Conservation (phyloP, 2,888 invertebrate genomes). For the Cryptocephalus primarius region DNA sequence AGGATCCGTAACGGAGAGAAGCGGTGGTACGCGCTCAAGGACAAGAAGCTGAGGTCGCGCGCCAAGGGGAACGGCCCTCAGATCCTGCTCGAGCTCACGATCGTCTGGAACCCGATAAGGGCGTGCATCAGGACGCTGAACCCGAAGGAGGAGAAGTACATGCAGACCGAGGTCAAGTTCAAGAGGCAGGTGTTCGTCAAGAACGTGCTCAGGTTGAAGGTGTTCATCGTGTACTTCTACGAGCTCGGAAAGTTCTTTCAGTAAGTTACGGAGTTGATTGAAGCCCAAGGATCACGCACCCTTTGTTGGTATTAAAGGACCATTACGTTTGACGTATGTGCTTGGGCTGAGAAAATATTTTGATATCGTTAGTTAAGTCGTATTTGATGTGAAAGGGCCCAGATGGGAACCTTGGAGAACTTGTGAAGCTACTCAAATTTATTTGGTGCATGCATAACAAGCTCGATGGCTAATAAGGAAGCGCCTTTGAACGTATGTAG, state of each 20-base stretch:
- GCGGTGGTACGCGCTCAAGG: conserved; percentile 93
- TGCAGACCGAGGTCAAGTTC: conserved; percentile 90
- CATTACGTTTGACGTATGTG: too few species aligned
- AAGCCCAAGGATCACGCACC: too few species aligned
- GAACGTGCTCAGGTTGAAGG: conserved; percentile 86
- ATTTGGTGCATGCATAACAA: too few species aligned
- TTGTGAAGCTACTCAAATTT: too few species aligned
- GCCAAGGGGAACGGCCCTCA: conserved; percentile 90
- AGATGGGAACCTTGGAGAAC: too few species aligned
- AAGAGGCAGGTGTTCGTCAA: conserved; percentile 89
- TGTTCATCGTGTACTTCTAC: conserved; percentile 78
- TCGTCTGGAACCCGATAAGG: conserved; percentile 86
- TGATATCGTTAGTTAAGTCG: too few species aligned
- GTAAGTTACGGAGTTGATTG: conserved; percentile 44
- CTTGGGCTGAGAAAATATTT: too few species aligned
- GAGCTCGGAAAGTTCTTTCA: conserved; percentile 86
- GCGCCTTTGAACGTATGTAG: too few species aligned
- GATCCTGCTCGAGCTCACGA: conserved; percentile 82
- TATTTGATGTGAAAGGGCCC: too few species aligned
- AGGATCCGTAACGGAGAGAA: conserved; percentile 82
- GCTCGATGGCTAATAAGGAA: too few species aligned
- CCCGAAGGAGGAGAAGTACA: conserved; percentile 90
- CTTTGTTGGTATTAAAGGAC: too few species aligned
- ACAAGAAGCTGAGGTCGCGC: conserved; percentile 78
- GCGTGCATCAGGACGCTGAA: conserved; percentile 90